Evolutionary conservation across 2,888 invertebrate species (phyloP).

Genomic region (Gerris lacustris): DNA sequence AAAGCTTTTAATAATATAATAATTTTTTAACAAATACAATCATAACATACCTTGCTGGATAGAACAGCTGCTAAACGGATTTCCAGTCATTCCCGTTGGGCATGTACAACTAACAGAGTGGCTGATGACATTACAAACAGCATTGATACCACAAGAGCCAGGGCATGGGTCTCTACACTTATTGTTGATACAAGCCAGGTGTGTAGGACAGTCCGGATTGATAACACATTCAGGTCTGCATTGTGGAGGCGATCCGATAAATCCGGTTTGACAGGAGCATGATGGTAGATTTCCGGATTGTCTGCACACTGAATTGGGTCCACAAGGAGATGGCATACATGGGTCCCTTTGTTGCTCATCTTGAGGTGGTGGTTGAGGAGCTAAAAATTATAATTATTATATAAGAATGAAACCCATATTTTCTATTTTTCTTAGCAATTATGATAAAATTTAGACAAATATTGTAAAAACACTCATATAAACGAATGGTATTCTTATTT

Average conservation of each 20-base stretch:
- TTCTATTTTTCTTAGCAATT: too few relatives aligned
- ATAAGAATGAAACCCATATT: neutral
- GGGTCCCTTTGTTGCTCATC: conserved; percentile 37
- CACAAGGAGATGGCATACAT: conserved; percentile 68
- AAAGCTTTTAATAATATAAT: too few relatives aligned
- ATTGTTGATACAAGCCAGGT: conserved; percentile 53
- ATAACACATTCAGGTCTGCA: conserved; percentile 62
- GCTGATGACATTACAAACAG: conserved; percentile 58
- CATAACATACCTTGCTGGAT: conserved; percentile 28
- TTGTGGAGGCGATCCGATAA: conserved; percentile 52
- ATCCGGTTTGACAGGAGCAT: conserved; percentile 55
- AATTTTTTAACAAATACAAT: too few relatives aligned
- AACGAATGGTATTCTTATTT: conserved; percentile 32
- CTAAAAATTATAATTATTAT: too few relatives aligned
- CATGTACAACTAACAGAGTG: conserved; percentile 61
- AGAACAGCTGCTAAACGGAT: conserved; percentile 52
- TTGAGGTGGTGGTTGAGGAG: neutral
- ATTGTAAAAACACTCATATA: conserved; percentile 33
- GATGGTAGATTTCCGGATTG: conserved; percentile 56
- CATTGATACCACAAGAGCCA: conserved; percentile 58
- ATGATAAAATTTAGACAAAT: too few relatives aligned
- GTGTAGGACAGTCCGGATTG: conserved; percentile 56
- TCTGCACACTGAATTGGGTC: conserved; percentile 67
- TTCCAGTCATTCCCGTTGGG: conserved; percentile 47
- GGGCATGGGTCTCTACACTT: conserved; percentile 62